A percentile compares a stretch with the other conserved stretches of the same genome.
Conservation (phyloP, 2,797 vertebrate genomes). For the Etheostoma nigrum region DNA sequence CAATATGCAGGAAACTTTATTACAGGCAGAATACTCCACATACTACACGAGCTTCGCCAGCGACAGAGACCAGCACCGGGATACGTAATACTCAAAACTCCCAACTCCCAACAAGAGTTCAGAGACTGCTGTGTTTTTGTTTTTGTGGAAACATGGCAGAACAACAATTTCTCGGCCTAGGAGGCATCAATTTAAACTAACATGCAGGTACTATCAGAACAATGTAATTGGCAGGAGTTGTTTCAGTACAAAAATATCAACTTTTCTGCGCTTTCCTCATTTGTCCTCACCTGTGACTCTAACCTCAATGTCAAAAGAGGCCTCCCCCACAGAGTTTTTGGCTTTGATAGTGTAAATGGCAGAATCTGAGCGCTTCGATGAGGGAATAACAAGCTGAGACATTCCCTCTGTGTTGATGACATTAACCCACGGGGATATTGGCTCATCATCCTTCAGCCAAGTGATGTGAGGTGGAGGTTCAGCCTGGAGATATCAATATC, state of each 20-base stretch:
- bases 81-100: too few species aligned
- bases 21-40: too few species aligned
- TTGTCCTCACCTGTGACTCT: conserved; percentile 87
- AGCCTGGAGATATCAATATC: conserved; percentile 77
- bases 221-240: background rate
- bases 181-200: background rate
- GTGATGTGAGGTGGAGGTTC: conserved; percentile 86
- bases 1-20: too few species aligned
- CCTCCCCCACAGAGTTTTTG: conserved; percentile 82
- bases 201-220: background rate
- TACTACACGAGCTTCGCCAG: too few species aligned
- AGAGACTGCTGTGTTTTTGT: too few species aligned
- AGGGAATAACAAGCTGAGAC: conserved; percentile 87
- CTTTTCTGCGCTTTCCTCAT: background rate
- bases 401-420: conserved; percentile 79
- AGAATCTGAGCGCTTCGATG: conserved; percentile 84
- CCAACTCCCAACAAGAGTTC: too few species aligned
- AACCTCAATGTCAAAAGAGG: conserved; percentile 85
- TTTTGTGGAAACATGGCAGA: too few species aligned
- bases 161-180: too few species aligned
- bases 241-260: background rate
- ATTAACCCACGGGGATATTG: conserved; percentile 79
- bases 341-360: conserved; percentile 87
- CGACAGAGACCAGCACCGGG: too few species aligned
- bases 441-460: conserved; percentile 89